Percentiles rank a stretch among this genome's conserved stretches.
Conservation (phyloP, 2,797 vertebrate species). For the Tauraco hartlaubi region DNA sequence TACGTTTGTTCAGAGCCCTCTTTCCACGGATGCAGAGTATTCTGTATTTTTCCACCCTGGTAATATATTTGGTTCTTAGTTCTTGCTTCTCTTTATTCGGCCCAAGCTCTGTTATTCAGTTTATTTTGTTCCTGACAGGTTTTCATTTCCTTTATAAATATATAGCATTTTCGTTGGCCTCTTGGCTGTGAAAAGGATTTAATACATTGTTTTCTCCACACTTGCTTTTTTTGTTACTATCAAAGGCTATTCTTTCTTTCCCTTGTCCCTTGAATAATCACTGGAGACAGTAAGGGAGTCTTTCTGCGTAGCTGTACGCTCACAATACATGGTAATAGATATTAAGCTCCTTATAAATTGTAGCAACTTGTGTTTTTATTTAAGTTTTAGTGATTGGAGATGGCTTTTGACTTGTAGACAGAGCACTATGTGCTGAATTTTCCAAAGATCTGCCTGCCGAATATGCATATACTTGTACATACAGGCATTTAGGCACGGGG, state of each 20-base stretch:
- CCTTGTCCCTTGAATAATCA: slow-evolving; percentile 30
- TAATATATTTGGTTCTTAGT: neutral
- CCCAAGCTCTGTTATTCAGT: slow-evolving; percentile 56
- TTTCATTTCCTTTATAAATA: slow-evolving; percentile 77
- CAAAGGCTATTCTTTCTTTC: slow-evolving; percentile 59
- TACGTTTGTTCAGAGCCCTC: neutral
- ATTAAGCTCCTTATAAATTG: slow-evolving; percentile 62
- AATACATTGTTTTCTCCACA: slow-evolving; percentile 65
- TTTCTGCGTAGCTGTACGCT: slow-evolving; percentile 10
- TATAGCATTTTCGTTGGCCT: slow-evolving; percentile 69
- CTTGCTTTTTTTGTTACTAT: slow-evolving; percentile 48
- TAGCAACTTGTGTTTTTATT: slow-evolving; percentile 57
- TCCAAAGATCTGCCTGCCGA: slow-evolving; percentile 7
- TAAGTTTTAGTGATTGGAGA: slow-evolving; percentile 48
- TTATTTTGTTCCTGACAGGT: slow-evolving; percentile 69
- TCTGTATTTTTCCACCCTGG: neutral
- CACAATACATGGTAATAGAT: slow-evolving; percentile 51
- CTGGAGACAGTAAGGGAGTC: slow-evolving; percentile 23
- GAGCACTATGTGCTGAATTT: neutral
- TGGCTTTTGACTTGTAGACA: slow-evolving; percentile 56
- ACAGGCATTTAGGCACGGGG: neutral
- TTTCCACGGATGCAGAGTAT: neutral
- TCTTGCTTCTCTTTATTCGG: slow-evolving; percentile 56
- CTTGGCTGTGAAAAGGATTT: slow-evolving; percentile 70
- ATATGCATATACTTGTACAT: neutral